Base-by-base conservation (phyloP, 2,888 invertebrate species). In the Tetropium fuscum region DNA sequence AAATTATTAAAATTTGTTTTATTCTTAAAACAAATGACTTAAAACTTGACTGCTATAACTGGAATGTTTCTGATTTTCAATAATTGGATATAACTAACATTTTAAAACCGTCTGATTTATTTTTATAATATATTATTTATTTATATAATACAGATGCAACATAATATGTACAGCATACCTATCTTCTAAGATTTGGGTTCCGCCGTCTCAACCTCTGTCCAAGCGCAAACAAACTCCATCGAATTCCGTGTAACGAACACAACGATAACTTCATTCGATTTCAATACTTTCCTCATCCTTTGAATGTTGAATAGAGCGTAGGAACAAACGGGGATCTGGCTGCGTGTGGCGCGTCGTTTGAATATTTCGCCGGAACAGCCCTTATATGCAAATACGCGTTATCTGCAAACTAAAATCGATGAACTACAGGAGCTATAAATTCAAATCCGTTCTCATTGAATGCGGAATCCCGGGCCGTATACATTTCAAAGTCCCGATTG, bases 371-470 rank as follows among this genome's bases (percentile, higher is more conserved):
- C 20, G 11, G 38, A 34, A 47, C 64, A 63, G 61, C 66, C 70
- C 70, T 73, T 70, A 68, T 73, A 72, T 71, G 73, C 68, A 69
- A 70, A 71, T 73, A 51, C 44, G 54, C 66, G 68, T 71, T 74
- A 73, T 74, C 71, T 70, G 49, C 63, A 54, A 60, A 62, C 66
- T 62, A 54, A 66, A 73, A 74, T 72, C 72, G 68, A 73, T 72
- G 71, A 69, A 72, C 72, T 71, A 65, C 66, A 67, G 67, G 61
- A 63, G 57, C 70, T 64, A 72, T 74, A 73, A 74, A 74, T 74
- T 71, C 67, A 69, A 66, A 70, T 65, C 54, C 63, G 59, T 66
- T 64, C 68, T 71, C 72, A 71, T 68, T 74, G 71, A 74, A 73
- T 71, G 69, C 69, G 67, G 66, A 70, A 72, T 68, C 68, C 64